Conservation (phyloP, 1,140 invertebrate species). For the Gyrodactylus salaris region DNA sequence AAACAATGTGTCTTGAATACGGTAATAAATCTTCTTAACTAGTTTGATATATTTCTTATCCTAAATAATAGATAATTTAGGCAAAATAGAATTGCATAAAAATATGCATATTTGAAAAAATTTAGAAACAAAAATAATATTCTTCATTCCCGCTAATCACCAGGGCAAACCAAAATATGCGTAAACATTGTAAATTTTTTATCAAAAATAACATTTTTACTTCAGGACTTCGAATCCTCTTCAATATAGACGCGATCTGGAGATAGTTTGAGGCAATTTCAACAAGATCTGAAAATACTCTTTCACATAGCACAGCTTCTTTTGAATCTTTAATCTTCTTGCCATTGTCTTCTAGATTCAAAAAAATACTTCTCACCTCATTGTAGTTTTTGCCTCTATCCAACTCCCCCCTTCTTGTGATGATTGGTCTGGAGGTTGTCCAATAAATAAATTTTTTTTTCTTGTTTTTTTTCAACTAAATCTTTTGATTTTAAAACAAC, state of each 20-base stretch:
- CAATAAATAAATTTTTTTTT: neutral
- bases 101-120: neutral
- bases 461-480: neutral
- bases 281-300: neutral
- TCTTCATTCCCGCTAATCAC: no score
- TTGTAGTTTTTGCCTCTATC: neutral
- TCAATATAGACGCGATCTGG: neutral
- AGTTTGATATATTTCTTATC: neutral
- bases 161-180: no score
- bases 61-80: neutral
- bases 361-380: neutral
- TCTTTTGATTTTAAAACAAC: neutral
- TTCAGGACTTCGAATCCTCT: neutral
- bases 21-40: neutral
- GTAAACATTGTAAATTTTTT: no score
- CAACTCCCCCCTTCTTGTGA: neutral
- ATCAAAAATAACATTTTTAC: no score
- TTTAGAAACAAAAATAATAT: neutral
- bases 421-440: neutral
- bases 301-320: neutral
- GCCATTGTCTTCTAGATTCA: neutral
- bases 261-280: neutral
- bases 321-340: neutral
- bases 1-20: no score
- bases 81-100: no score